These are phyloP conservation scores for Drosophila albomicans DNA, from an alignment of 1,140 invertebrate species.

Conservation along the genomic window DNA sequence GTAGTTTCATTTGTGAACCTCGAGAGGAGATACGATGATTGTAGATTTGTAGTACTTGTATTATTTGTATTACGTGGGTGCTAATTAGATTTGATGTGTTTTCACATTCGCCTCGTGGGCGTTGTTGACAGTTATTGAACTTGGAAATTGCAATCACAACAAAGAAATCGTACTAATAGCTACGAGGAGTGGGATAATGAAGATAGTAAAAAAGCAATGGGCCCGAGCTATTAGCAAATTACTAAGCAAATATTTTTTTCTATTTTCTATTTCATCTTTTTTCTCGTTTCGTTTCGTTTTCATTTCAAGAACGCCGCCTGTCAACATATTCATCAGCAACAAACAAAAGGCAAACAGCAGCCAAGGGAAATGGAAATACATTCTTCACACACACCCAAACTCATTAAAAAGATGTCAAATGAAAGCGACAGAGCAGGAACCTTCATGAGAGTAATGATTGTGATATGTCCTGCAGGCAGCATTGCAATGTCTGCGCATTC, in stretches of 20 bases:
- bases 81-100: constrained; percentile 69
- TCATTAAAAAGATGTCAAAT: constrained; percentile 38
- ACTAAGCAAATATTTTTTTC: constrained; percentile 1
- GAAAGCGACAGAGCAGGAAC: constrained; percentile 10
- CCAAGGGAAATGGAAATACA: constrained; percentile 27
- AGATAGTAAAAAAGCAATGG: background rate
- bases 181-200: background rate
- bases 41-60: background rate
- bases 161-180: constrained; percentile 2
- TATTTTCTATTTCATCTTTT: constrained; percentile 1
- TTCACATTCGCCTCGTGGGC: constrained; percentile 30
- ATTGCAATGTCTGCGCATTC: background rate
- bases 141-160: constrained; percentile 25
- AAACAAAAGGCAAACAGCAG: constrained; percentile 14
- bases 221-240: constrained; percentile 31
- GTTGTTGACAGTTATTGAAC: constrained; percentile 54
- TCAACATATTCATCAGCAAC: constrained; percentile 23
- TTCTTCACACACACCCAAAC: constrained; percentile 11
- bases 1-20: constrained; percentile 17
- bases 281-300: background rate
- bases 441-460: constrained; percentile 11
- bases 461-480: constrained; percentile 3
- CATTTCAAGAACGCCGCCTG: constrained; percentile 22
- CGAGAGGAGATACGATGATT: background rate
- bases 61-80: constrained; percentile 26